Percentiles rank a stretch among this genome's conserved stretches.
Conservation (phyloP, 2,888 invertebrate genomes). For the Atrina japonica region DNA sequence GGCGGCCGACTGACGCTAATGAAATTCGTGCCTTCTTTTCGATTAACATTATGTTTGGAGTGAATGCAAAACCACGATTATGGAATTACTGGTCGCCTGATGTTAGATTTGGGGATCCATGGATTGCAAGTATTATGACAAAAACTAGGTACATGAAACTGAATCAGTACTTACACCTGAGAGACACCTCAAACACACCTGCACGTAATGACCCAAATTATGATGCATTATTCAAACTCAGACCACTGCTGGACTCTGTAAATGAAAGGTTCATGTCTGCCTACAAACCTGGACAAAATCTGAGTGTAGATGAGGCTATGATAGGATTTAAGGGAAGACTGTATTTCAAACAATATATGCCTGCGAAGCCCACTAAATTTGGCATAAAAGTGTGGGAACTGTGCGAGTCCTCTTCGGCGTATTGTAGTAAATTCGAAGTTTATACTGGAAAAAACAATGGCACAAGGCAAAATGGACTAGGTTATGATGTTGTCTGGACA, state of each 20-base stretch:
- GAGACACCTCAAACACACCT: constrained; percentile 19
- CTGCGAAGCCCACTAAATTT: constrained; percentile 2
- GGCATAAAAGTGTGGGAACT: constrained; percentile 11
- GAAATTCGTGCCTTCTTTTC: constrained; percentile 21
- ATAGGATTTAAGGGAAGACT: constrained; percentile 8
- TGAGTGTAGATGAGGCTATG: constrained; percentile 5
- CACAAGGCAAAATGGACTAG: constrained; percentile 9
- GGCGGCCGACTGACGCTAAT: constrained; percentile 8
- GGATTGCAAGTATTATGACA: not conserved
- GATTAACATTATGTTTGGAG: constrained; percentile 27
- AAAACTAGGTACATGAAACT: constrained; percentile 9
- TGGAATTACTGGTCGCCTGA: constrained; percentile 4
- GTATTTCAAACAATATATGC: constrained; percentile 20
- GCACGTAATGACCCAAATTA: constrained; percentile 16
- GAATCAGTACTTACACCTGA: constrained; percentile 36
- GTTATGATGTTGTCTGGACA: constrained; percentile 23
- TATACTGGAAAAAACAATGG: constrained; percentile 14
- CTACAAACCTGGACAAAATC: constrained; percentile 3
- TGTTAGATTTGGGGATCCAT: constrained; percentile 2
- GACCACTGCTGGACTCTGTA: constrained; percentile 14
- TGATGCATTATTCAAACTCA: constrained; percentile 37
- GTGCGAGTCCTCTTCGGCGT: constrained; percentile 1
- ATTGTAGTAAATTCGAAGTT: constrained; percentile 11
- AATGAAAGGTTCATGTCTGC: not conserved
- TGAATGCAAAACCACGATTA: not conserved